phyloP scores from a whole-genome alignment of 30 jellyfish, hydroid and myxozoan genomes.

The Euphysa ruthae region DNA sequence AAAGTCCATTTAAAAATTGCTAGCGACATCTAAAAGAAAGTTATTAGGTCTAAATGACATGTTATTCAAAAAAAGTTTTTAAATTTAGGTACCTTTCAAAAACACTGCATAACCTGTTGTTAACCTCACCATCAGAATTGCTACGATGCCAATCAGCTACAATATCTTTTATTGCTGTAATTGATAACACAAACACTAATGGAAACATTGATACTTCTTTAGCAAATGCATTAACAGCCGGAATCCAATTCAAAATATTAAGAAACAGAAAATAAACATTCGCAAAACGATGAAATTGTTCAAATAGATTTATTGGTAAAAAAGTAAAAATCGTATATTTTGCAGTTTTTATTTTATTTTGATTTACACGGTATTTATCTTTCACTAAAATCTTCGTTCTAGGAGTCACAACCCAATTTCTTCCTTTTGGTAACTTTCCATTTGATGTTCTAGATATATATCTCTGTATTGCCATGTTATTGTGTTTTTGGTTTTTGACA shows the following conservation, averaged over 20 bases:
- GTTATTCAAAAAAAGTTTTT: no score
- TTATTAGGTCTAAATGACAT: no score
- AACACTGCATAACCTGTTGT: constrained; percentile 43
- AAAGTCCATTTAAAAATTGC: no score
- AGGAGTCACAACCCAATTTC: no score
- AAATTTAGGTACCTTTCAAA: constrained; percentile 64
- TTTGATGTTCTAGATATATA: no score
- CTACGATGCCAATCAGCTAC: constrained; percentile 81
- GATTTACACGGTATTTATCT: no score
- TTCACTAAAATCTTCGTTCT: no score
- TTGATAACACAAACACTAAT: constrained; percentile 66
- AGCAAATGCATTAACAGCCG: constrained; percentile 92
- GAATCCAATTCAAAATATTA: constrained; percentile 81
- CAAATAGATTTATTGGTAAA: constrained; percentile 79
- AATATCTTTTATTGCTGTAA: constrained; percentile 88
- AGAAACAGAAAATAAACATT: constrained; percentile 64
- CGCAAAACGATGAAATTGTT: constrained; percentile 95
- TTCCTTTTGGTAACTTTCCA: no score
- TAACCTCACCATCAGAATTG: constrained; percentile 58
- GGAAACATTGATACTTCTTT: constrained; percentile 97
- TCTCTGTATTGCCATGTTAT: no score
- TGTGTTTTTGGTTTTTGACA: no score
- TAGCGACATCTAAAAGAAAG: no score
- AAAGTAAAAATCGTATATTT: constrained; percentile 72
- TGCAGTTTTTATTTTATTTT: constrained; percentile 77